Evolutionary conservation across 2,888 invertebrate species (phyloP), one percentile per base, ranked within the genome.

Genomic region (Mimas tiliae): DNA sequence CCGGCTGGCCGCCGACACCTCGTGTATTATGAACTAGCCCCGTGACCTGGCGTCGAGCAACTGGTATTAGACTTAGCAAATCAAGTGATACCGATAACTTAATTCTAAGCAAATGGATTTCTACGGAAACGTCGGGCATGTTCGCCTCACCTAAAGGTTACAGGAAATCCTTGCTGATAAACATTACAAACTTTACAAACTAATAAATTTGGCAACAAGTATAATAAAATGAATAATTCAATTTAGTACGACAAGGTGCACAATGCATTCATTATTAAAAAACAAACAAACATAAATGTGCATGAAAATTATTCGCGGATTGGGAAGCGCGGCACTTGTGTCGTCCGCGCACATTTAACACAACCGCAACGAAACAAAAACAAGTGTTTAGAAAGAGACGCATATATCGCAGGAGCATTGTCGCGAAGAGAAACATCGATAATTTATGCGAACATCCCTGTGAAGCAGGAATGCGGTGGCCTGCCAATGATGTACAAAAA

Each of bases 371-470:
- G 84, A 87, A 90, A 91, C 85, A 91, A 91, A 93, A 92, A 90
- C 91, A 90, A 90, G 83, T 87, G 87, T 87, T 83, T 78, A 83
- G 87, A 91, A 80, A 82, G 87, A 82, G 91, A 91, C 83, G 81
- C 82, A 83, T 83, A 77, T 87, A 89, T 86, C 77, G 79, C 78
- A 74, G 74, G 77, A 80, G 81, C 81, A 77, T 76, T 82, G 81
- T 74, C 80, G 83, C 83, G 78, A 84, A 90, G 87, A 83, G 90
- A 87, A 89, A 91, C 88, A 90, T 92, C 92, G 90, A 92, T 93
- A 93, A 93, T 91, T 91, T 93, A 93, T 92, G 91, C 91, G 90
- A 88, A 87, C 93, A 92, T 91, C 93, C 91, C 92, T 90, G 91
- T 85, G 81, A 83, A 86, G 85, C 89, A 85, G 87, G 91, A 91